A percentile compares a stretch with the other conserved stretches of the same genome.
phyloP scores from a whole-genome alignment of 2,113 vertebrate species.

The Mionectes macconnelli region DNA sequence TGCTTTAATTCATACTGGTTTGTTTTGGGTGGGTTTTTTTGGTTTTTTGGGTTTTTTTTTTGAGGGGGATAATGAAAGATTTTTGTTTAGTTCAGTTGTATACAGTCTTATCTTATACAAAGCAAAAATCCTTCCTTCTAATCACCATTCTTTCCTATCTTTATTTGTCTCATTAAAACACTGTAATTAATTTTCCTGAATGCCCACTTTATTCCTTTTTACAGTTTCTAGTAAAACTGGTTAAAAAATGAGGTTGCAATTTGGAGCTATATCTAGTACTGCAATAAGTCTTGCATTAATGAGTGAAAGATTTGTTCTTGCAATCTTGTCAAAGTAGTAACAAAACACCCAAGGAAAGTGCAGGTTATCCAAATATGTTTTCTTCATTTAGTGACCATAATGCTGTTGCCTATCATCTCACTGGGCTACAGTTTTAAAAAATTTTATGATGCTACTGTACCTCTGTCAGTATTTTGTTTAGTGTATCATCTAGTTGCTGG shows the following conservation, averaged over 20 bases:
- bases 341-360: not conserved
- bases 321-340: not conserved
- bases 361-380: not conserved
- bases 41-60: no score
- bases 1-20: not conserved
- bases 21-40: no score
- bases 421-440: not conserved
- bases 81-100: not conserved
- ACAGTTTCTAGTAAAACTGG: not conserved
- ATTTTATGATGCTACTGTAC: not conserved
- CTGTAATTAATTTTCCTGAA: not conserved
- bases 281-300: not conserved
- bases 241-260: not conserved
- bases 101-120: not conserved
- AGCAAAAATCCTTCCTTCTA: not conserved
- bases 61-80: rapidly evolving
- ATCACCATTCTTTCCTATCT: rapidly evolving
- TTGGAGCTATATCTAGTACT: not conserved
- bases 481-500: not conserved
- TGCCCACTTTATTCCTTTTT: not conserved
- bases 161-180: not conserved
- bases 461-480: not conserved
- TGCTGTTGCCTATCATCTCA: not conserved
- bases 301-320: not conserved
- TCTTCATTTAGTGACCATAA: not conserved